Evolutionary conservation across 2,888 invertebrate genomes (phyloP).

Genomic region (Oithona nana): DNA sequence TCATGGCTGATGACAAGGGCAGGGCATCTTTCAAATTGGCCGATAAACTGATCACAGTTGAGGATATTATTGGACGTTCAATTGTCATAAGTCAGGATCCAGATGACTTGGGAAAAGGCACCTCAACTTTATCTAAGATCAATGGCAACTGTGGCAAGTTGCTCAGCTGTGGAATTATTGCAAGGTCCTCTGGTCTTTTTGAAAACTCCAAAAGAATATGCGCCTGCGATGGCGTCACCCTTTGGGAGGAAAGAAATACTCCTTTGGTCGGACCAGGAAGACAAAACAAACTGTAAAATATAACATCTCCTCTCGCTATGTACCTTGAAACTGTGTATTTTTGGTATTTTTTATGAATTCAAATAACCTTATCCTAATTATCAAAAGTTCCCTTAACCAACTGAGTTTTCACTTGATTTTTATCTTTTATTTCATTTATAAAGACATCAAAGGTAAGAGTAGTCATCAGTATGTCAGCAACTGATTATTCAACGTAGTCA

Average conservation of each 20-base stretch:
- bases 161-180: slow-evolving; percentile 67
- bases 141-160: slow-evolving; percentile 47
- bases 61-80: slow-evolving; percentile 47
- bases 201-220: slow-evolving; percentile 71
- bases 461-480: too few species aligned
- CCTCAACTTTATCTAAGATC: slow-evolving; percentile 32
- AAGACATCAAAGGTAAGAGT: too few species aligned
- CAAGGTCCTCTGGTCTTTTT: slow-evolving; percentile 65
- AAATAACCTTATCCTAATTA: too few species aligned
- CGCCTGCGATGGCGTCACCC: slow-evolving; percentile 66
- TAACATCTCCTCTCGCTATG: too few species aligned
- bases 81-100: slow-evolving; percentile 44
- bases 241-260: slow-evolving; percentile 64
- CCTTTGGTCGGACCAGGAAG: slow-evolving; percentile 16
- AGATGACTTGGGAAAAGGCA: slow-evolving; percentile 42
- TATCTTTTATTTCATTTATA: too few species aligned
- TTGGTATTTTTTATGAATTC: too few species aligned
- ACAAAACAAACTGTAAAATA: too few species aligned
- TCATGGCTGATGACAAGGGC: slow-evolving; percentile 40
- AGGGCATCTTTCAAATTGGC: slow-evolving; percentile 44
- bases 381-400: too few species aligned
- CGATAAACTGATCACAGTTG: slow-evolving; percentile 41
- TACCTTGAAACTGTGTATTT: too few species aligned
- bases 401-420: too few species aligned
- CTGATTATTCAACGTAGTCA: neutral